Evolutionary conservation across 1,140 invertebrate genomes (phyloP).

Genomic region (Sitodiplosis mosellana): DNA sequence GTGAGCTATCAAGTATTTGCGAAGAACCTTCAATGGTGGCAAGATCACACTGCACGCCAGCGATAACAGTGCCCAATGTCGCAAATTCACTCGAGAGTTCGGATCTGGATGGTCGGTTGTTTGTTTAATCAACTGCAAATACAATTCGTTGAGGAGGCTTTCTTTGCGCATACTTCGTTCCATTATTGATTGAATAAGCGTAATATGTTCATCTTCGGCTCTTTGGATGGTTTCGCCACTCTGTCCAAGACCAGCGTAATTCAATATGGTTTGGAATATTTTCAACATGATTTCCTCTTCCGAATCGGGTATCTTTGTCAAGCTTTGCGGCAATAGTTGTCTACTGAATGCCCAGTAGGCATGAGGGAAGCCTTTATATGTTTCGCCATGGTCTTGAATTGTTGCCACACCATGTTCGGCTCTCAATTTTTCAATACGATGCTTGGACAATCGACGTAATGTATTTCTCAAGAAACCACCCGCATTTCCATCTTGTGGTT

Average conservation of each 20-base stretch:
- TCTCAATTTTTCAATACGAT: conserved; percentile 67
- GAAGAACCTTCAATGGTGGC: conserved; percentile 62
- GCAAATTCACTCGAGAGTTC: conserved; percentile 65
- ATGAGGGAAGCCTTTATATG: conserved; percentile 71
- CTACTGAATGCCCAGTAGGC: conserved; percentile 83
- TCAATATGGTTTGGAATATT: conserved; percentile 55
- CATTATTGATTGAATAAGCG: conserved; percentile 71
- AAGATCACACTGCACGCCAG: conserved; percentile 74
- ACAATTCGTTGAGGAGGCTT: conserved; percentile 72
- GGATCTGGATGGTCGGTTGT: conserved; percentile 86
- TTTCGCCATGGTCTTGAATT: conserved; percentile 48
- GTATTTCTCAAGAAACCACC: conserved; percentile 76
- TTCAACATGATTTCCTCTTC: conserved; percentile 72
- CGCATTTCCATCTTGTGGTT: conserved; percentile 54
- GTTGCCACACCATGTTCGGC: conserved; percentile 48
- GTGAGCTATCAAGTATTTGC: conserved; percentile 81
- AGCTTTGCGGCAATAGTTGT: conserved; percentile 54
- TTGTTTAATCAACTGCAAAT: conserved; percentile 78
- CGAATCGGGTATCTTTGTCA: conserved; percentile 66
- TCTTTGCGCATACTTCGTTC: conserved; percentile 82
- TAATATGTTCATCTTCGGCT: conserved; percentile 72
- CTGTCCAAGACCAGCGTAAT: conserved; percentile 68
- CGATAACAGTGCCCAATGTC: conserved; percentile 84
- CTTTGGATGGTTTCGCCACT: conserved; percentile 30
- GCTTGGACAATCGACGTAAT: conserved; percentile 67